phyloP scores from a whole-genome alignment of 1,140 invertebrate species.

The Papilio glaucus region DNA sequence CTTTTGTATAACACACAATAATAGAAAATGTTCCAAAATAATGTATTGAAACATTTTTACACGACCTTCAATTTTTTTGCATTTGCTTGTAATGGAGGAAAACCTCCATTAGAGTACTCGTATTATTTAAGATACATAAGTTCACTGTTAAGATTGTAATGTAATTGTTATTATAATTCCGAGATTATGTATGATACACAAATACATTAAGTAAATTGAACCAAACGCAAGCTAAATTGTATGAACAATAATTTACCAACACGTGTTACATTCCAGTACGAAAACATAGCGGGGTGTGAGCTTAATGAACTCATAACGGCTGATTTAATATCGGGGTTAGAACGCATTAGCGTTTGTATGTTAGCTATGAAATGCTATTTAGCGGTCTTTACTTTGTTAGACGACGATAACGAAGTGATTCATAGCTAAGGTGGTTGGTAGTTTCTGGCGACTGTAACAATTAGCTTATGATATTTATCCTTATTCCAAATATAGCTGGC shows the following conservation, averaged over 20 bases:
- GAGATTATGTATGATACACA: background rate
- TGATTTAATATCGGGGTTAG: slow-evolving; percentile 59
- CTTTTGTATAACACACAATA: too few relatives aligned
- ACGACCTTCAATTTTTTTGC: too few relatives aligned
- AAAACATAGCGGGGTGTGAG: slow-evolving; percentile 46
- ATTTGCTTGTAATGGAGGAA: too few relatives aligned
- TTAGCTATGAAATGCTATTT: slow-evolving; percentile 47
- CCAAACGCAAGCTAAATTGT: slow-evolving; percentile 29
- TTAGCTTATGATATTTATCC: slow-evolving; percentile 11
- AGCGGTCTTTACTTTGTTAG: slow-evolving; percentile 38
- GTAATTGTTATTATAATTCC: slow-evolving; percentile 6
- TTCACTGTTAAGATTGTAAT: background rate
- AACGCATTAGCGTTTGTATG: slow-evolving; percentile 47
- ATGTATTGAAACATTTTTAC: too few relatives aligned
- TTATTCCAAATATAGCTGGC: background rate
- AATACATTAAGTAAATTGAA: slow-evolving; percentile 25
- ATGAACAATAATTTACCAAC: slow-evolving; percentile 48
- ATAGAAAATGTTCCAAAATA: too few relatives aligned
- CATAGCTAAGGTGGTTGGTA: slow-evolving; percentile 11
- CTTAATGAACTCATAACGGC: slow-evolving; percentile 64
- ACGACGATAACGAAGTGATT: slow-evolving; percentile 27
- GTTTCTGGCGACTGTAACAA: slow-evolving; percentile 2
- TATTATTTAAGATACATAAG: background rate
- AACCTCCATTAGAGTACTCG: too few relatives aligned
- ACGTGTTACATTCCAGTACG: slow-evolving; percentile 47